Evolutionary conservation across 2,888 invertebrate species (phyloP).

Genomic region (Sinhomidia bicolor): DNA sequence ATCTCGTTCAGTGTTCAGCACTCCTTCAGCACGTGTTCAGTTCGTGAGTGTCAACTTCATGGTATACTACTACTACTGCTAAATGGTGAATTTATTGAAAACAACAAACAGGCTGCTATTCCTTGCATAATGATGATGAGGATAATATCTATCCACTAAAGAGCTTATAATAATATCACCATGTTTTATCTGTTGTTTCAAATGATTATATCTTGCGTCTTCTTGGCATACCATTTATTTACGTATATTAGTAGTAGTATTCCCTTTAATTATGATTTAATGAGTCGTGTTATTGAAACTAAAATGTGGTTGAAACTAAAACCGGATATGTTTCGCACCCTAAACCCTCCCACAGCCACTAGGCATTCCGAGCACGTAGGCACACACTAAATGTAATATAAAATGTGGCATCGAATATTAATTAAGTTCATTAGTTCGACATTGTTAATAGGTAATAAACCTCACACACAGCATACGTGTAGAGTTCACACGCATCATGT

Average conservation of each 20-base stretch:
- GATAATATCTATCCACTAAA: not conserved
- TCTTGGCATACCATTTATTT: not conserved
- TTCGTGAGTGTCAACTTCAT: constrained; percentile 16
- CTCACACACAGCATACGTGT: not conserved
- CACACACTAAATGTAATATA: not conserved
- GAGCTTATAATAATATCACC: not conserved
- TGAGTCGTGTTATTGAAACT: not conserved
- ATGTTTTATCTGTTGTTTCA: not conserved
- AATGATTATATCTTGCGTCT: not conserved
- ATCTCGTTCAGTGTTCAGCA: not conserved
- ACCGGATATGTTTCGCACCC: not conserved
- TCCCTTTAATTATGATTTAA: not conserved
- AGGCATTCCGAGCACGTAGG: not conserved
- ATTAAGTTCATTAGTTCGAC: constrained; percentile 17
- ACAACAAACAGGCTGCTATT: not conserved
- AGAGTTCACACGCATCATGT: not conserved
- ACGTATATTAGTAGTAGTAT: not conserved
- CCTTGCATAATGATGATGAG: not conserved
- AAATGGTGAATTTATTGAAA: not conserved
- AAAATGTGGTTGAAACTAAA: constrained; percentile 8
- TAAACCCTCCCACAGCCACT: not conserved
- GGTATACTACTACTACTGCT: not conserved
- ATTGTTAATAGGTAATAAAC: constrained; percentile 6
- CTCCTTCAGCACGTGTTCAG: constrained; percentile 22
- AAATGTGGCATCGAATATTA: constrained; percentile 15